Percentiles rank a stretch among this genome's conserved stretches.
Conservation (phyloP, 2,113 vertebrate species). For the Cyphomyrus discorhynchus region DNA sequence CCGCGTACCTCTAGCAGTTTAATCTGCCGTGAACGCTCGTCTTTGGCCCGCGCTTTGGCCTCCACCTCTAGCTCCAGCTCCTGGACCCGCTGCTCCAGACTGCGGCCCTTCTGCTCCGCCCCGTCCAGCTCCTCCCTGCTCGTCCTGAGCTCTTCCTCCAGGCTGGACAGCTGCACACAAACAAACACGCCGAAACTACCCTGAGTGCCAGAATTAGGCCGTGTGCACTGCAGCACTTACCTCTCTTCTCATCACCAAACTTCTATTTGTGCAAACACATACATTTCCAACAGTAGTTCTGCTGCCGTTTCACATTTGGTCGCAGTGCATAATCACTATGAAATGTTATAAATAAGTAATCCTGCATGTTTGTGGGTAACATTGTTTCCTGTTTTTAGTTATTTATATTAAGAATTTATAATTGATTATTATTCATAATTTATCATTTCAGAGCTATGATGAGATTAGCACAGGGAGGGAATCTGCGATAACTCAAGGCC, state of each 20-base stretch:
- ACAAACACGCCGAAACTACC: constrained; percentile 12
- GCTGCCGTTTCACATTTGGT: background rate
- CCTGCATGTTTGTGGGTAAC: background rate
- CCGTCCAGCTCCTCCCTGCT: constrained; percentile 74
- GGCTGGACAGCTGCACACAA: constrained; percentile 63
- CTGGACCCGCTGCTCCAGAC: constrained; percentile 74
- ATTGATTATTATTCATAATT: background rate
- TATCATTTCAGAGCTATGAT: background rate
- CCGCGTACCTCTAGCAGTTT: constrained; percentile 81
- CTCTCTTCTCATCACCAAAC: background rate
- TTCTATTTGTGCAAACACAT: background rate
- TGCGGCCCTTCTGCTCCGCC: constrained; percentile 65
- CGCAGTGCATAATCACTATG: background rate
- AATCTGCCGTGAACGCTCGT: constrained; percentile 70
- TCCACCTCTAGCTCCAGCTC: constrained; percentile 75
- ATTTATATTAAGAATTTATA: background rate
- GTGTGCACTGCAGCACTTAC: background rate
- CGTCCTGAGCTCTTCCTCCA: constrained; percentile 76
- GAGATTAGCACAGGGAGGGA: background rate
- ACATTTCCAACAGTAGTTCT: background rate
- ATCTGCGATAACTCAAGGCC: background rate
- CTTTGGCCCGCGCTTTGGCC: constrained; percentile 61
- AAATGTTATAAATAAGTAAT: background rate
- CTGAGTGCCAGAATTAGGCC: background rate
- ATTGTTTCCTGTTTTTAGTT: background rate